These are phyloP conservation scores for Cloeon dipterum DNA, from an alignment of 2,888 invertebrate genomes.

Conservation along the genomic window DNA sequence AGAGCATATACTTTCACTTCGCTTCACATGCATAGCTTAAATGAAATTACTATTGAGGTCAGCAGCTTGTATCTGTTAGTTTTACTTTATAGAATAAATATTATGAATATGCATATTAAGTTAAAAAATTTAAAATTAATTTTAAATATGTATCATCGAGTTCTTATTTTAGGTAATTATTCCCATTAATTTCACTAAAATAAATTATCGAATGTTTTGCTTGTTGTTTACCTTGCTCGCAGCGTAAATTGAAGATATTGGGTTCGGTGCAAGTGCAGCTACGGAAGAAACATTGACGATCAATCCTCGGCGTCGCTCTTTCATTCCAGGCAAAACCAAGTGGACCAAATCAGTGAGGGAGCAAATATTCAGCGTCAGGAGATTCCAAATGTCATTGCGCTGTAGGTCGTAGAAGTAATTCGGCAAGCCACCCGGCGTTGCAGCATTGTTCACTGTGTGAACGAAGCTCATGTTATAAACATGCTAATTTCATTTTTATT, in stretches of 20 bases:
- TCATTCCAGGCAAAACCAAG: constrained; percentile 66
- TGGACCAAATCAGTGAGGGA: constrained; percentile 67
- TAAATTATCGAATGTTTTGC: background rate
- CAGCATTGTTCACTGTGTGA: constrained; percentile 93
- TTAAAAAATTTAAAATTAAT: no score
- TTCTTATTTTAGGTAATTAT: no score
- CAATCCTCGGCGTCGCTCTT: constrained; percentile 52
- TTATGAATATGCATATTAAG: no score
- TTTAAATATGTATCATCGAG: no score
- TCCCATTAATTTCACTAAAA: no score
- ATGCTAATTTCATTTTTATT: no score
- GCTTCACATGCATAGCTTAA: no score
- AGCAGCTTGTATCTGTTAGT: no score
- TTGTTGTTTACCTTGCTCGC: constrained; percentile 79
- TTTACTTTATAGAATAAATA: no score
- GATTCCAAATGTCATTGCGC: constrained; percentile 26
- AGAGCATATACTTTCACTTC: no score
- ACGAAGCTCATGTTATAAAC: no score
- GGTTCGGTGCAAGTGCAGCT: constrained; percentile 55
- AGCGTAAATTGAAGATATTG: constrained; percentile 64
- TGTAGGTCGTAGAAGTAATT: constrained; percentile 24
- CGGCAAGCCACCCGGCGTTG: constrained; percentile 63
- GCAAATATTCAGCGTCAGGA: constrained; percentile 55
- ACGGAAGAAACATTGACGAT: constrained; percentile 79
- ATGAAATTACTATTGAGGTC: no score